Conservation (phyloP, 2,888 invertebrate species). For the Spisula solida region DNA sequence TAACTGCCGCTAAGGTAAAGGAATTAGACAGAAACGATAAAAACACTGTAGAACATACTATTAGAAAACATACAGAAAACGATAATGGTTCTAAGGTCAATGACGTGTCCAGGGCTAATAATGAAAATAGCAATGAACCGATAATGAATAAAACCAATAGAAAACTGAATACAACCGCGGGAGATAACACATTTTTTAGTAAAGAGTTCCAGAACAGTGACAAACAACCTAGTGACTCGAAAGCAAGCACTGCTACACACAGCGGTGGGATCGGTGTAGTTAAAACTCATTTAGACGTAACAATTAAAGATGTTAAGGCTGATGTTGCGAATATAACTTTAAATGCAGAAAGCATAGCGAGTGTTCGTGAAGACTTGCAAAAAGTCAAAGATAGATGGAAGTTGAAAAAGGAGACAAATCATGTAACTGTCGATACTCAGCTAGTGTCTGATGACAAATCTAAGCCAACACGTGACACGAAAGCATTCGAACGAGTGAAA, state of each 20-base stretch:
- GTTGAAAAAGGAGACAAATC: neutral
- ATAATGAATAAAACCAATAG: neutral
- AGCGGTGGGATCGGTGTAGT: neutral
- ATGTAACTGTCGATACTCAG: neutral
- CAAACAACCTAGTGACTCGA: neutral
- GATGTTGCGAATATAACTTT: neutral
- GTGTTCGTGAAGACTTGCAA: neutral
- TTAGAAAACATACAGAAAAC: neutral
- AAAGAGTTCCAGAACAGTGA: neutral
- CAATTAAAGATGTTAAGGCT: neutral
- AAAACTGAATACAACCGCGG: neutral
- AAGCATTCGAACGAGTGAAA: neutral
- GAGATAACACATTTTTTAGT: neutral
- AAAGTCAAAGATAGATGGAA: neutral
- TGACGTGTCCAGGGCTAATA: neutral
- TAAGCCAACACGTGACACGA: neutral
- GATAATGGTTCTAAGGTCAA: neutral
- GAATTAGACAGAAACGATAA: neutral
- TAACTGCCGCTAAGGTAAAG: neutral
- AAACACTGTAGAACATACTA: neutral
- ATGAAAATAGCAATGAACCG: neutral
- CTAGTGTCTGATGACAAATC: neutral
- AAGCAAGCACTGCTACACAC: neutral
- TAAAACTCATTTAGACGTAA: neutral
- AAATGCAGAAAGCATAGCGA: neutral